Evolutionary conservation across 2,888 invertebrate species (phyloP).

Genomic region (Drosophila neotestacea): DNA sequence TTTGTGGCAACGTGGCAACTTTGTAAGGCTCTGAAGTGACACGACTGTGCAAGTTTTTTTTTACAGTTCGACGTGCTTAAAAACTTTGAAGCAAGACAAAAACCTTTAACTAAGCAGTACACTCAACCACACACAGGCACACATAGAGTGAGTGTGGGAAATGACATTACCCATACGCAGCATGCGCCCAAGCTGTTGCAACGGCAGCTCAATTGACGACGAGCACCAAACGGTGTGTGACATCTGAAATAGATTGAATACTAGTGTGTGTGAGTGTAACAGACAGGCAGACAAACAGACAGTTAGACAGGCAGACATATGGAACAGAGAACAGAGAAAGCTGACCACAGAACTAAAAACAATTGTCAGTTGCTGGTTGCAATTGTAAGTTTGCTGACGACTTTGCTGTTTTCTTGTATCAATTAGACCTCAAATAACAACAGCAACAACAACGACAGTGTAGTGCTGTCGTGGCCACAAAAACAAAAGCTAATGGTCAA

Average conservation of each 20-base stretch:
- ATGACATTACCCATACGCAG: slow-evolving; percentile 65
- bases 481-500: slow-evolving; percentile 78
- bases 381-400: slow-evolving; percentile 62
- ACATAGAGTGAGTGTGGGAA: slow-evolving; percentile 26
- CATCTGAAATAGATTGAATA: slow-evolving; percentile 70
- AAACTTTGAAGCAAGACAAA: slow-evolving; percentile 62
- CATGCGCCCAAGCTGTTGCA: slow-evolving; percentile 36
- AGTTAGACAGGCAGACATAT: slow-evolving; percentile 10
- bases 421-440: slow-evolving; percentile 70
- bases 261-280: slow-evolving; percentile 21
- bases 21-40: slow-evolving; percentile 62
- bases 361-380: slow-evolving; percentile 75
- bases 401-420: slow-evolving; percentile 59
- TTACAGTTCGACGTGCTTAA: slow-evolving; percentile 64
- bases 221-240: slow-evolving; percentile 45
- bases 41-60: slow-evolving; percentile 60
- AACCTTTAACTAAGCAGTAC: slow-evolving; percentile 66
- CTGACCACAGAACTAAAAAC: slow-evolving; percentile 79
- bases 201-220: slow-evolving; percentile 41
- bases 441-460: slow-evolving; percentile 49
- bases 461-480: slow-evolving; percentile 57
- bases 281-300: slow-evolving; percentile 21
- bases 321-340: slow-evolving; percentile 22
- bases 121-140: slow-evolving; percentile 5
- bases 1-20: slow-evolving; percentile 55